Evolutionary conservation across 2,113 vertebrate genomes (phyloP).

Genomic region (Agelaius tricolor): DNA sequence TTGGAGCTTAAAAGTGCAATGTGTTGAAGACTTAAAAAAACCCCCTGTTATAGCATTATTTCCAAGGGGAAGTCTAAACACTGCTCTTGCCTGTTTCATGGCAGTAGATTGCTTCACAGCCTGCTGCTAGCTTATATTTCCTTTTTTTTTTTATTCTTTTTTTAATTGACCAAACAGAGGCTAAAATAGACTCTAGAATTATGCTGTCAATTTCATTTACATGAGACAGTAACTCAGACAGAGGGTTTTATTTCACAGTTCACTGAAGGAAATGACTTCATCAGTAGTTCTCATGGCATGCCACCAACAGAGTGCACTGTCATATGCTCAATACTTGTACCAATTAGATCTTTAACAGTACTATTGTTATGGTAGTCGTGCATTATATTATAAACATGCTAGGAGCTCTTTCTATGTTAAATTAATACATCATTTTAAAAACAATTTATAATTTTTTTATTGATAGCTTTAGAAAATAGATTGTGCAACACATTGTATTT

Average conservation of each 20-base stretch:
- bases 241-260: neutral
- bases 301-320: neutral
- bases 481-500: neutral
- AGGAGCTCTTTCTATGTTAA: neutral
- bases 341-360: neutral
- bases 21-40: neutral
- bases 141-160: neutral
- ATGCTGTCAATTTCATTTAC: neutral
- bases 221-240: neutral
- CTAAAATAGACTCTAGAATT: neutral
- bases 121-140: neutral
- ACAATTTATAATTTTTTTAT: neutral
- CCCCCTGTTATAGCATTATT: neutral
- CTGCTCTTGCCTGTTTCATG: neutral
- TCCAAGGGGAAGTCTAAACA: neutral
- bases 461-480: neutral
- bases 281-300: neutral
- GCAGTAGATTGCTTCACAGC: neutral
- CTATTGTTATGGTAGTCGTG: neutral
- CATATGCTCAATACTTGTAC: neutral
- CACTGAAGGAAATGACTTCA: neutral
- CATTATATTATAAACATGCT: neutral
- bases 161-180: neutral
- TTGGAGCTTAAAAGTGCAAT: neutral
- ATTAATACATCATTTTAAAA: neutral